phyloP scores from a whole-genome alignment of 2,797 vertebrate species.

The Myiotriccus ornatus region DNA sequence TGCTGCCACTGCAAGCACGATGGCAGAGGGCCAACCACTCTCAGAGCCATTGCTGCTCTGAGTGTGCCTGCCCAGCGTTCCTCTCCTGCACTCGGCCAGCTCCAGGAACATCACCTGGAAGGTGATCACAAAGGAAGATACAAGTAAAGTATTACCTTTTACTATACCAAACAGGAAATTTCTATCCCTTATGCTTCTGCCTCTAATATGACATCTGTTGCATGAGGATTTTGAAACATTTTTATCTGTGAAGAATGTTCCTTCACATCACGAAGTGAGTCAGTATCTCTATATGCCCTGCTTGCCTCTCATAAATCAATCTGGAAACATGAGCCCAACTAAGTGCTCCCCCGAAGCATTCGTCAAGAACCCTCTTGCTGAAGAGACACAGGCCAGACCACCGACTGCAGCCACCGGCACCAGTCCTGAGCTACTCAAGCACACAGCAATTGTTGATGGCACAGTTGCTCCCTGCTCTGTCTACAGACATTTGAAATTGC shows the following conservation, averaged over 20 bases:
- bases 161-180: not conserved
- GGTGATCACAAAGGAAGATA: not conserved
- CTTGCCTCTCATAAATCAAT: not conserved
- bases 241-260: not conserved
- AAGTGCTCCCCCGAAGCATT: not conserved
- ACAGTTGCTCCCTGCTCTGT: accelerated
- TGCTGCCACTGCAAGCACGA: not conserved
- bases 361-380: not conserved
- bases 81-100: not conserved
- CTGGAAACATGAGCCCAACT: not conserved
- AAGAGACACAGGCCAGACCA: not conserved
- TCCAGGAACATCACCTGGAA: not conserved
- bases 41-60: not conserved
- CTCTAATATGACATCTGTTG: not conserved
- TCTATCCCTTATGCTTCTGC: not conserved
- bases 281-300: not conserved
- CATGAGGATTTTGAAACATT: not conserved
- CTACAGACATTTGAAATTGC: not conserved
- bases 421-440: not conserved
- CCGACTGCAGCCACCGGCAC: not conserved
- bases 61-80: accelerated
- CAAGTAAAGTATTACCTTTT: not conserved
- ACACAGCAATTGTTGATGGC: not conserved
- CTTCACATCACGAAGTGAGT: not conserved
- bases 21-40: not conserved